Conservation (phyloP, 1,140 invertebrate genomes). For the Chionoecetes opilio region DNA sequence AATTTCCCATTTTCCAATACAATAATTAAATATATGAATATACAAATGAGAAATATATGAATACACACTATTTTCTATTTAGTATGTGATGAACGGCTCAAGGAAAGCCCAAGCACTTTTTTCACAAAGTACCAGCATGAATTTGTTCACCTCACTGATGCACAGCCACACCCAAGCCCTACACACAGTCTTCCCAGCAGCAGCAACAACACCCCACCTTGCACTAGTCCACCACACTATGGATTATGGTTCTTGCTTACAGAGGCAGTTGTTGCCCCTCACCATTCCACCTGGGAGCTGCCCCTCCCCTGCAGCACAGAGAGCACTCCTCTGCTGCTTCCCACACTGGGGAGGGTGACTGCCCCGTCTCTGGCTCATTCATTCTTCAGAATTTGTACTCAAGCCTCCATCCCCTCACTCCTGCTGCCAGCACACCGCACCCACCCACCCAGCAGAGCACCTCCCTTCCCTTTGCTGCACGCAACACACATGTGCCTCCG, state of each 20-base stretch:
- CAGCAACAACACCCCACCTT: too few relatives aligned
- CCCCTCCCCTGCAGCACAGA: slow-evolving; percentile 36
- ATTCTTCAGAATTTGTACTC: not conserved
- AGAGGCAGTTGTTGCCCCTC: slow-evolving; percentile 60
- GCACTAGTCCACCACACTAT: too few relatives aligned
- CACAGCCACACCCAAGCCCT: too few relatives aligned
- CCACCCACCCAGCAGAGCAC: slow-evolving; percentile 50
- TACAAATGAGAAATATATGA: too few relatives aligned
- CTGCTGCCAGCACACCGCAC: not conserved
- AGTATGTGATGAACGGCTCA: too few relatives aligned
- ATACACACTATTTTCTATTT: too few relatives aligned
- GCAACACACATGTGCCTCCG: slow-evolving; percentile 55
- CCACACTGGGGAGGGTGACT: slow-evolving; percentile 6
- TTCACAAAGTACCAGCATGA: too few relatives aligned
- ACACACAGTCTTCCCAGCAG: too few relatives aligned
- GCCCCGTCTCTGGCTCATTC: not conserved
- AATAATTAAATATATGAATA: too few relatives aligned
- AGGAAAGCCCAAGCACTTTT: too few relatives aligned
- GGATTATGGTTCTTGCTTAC: not conserved
- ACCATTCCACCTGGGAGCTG: slow-evolving; percentile 57
- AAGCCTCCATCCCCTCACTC: not conserved
- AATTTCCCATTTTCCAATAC: too few relatives aligned
- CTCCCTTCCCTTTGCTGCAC: slow-evolving; percentile 63
- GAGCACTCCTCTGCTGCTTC: slow-evolving; percentile 43
- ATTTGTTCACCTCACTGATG: too few relatives aligned